Conservation (phyloP, 2,797 vertebrate genomes). For the Mus caroli region DNA sequence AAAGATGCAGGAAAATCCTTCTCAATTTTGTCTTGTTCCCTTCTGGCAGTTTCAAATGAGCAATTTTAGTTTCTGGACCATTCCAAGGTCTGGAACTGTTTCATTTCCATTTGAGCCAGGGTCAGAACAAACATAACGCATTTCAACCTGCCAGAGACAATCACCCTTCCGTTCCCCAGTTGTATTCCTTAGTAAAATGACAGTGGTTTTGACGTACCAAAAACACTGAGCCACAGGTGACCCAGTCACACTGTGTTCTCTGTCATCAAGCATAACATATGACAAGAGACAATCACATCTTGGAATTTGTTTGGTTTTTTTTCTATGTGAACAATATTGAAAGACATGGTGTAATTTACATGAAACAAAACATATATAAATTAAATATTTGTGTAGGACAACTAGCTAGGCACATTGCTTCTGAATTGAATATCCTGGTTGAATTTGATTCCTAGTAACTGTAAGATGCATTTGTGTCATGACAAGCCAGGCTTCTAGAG, state of each 20-base stretch:
- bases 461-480: constrained; percentile 18
- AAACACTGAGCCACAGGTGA: constrained; percentile 73
- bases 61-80: constrained; percentile 59
- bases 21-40: constrained; percentile 31
- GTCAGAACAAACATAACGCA: constrained; percentile 67
- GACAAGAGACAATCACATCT: constrained; percentile 37
- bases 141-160: constrained; percentile 63
- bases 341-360: not conserved
- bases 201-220: constrained; percentile 69
- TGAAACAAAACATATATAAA: constrained; percentile 13
- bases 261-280: not conserved
- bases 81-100: constrained; percentile 56
- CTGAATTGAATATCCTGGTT: constrained; percentile 2
- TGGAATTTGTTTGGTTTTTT: not conserved
- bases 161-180: constrained; percentile 41
- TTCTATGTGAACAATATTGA: not conserved
- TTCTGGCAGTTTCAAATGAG: constrained; percentile 66
- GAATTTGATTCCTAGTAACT: not conserved
- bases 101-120: constrained; percentile 65
- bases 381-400: not conserved
- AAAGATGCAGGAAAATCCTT: constrained; percentile 51
- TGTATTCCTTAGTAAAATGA: constrained; percentile 73
- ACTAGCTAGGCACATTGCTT: not conserved
- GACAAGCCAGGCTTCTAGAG: constrained; percentile 46
- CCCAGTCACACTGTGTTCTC: constrained; percentile 63